Evolutionary conservation across 2,888 invertebrate genomes (phyloP).

Genomic region (Chloroclystis v-ata): DNA sequence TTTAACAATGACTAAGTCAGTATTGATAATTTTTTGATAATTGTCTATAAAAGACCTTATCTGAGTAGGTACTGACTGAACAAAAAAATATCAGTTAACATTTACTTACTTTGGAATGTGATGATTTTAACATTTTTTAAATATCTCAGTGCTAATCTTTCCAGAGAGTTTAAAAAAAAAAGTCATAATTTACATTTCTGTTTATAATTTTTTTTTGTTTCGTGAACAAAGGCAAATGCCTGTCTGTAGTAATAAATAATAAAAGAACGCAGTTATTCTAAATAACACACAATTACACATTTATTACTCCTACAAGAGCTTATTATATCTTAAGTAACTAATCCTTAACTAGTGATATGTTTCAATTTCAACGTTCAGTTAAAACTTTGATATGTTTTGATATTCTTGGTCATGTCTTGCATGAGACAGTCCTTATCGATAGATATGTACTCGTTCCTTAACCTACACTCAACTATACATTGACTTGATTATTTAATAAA

Average conservation of each 20-base stretch:
- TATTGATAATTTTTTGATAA: too few relatives aligned
- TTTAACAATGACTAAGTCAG: neutral
- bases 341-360: slow-evolving; percentile 14
- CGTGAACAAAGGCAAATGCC: too few relatives aligned
- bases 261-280: too few relatives aligned
- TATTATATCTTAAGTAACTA: neutral
- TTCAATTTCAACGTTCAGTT: slow-evolving; percentile 12
- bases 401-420: slow-evolving; percentile 70
- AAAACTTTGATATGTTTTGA: slow-evolving; percentile 37
- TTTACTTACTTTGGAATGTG: neutral
- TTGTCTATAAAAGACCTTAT: too few relatives aligned
- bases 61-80: too few relatives aligned
- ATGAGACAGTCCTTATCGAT: slow-evolving; percentile 42
- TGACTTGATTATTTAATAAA: neutral
- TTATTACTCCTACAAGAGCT: neutral
- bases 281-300: neutral
- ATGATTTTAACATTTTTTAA: too few relatives aligned
- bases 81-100: too few relatives aligned
- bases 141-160: too few relatives aligned
- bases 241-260: too few relatives aligned
- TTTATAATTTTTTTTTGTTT: too few relatives aligned
- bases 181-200: too few relatives aligned
- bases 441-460: slow-evolving; percentile 55
- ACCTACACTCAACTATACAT: slow-evolving; percentile 7
- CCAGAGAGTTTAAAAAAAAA: too few relatives aligned